These are phyloP conservation scores for Acanthosepion lycidas DNA, from an alignment of 2,888 invertebrate species.

Conservation along the genomic window DNA sequence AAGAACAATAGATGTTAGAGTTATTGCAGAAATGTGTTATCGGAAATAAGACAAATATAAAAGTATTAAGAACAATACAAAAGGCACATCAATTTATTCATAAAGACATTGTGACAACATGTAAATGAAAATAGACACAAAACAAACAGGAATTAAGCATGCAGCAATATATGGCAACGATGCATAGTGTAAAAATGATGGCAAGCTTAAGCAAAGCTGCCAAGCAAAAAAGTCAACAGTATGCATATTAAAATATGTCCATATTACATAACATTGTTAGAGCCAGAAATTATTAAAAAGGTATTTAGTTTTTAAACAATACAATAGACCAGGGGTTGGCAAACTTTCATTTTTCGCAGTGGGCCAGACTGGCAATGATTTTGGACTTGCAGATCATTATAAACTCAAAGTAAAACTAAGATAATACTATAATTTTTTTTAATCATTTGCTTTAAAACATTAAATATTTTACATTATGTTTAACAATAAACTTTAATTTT, in stretches of 20 bases:
- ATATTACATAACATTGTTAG: conserved; percentile 12
- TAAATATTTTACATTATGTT: too few species aligned
- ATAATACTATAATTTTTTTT: too few species aligned
- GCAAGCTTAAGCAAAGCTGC: conserved; percentile 23
- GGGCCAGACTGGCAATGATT: too few species aligned
- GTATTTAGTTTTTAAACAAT: conserved; percentile 24
- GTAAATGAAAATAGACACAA: conserved; percentile 43
- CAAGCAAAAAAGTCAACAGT: conserved; percentile 13
- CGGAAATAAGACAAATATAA: conserved; percentile 22
- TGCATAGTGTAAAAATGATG: background rate
- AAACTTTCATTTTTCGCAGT: too few species aligned
- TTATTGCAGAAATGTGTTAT: background rate
- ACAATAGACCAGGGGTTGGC: background rate
- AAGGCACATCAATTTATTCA: conserved; percentile 47
- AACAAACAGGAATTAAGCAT: conserved; percentile 35
- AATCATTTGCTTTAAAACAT: too few species aligned
- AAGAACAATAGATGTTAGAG: background rate
- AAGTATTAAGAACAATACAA: conserved; percentile 46
- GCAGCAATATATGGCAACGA: conserved; percentile 8
- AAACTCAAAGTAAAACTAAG: too few species aligned
- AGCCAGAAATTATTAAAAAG: conserved; percentile 6
- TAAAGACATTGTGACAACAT: conserved; percentile 40
- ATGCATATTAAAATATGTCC: background rate
- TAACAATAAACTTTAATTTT: too few species aligned
- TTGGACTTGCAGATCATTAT: too few species aligned